Conservation (phyloP, 1,140 invertebrate species). For the Tetraneura akinire region DNA sequence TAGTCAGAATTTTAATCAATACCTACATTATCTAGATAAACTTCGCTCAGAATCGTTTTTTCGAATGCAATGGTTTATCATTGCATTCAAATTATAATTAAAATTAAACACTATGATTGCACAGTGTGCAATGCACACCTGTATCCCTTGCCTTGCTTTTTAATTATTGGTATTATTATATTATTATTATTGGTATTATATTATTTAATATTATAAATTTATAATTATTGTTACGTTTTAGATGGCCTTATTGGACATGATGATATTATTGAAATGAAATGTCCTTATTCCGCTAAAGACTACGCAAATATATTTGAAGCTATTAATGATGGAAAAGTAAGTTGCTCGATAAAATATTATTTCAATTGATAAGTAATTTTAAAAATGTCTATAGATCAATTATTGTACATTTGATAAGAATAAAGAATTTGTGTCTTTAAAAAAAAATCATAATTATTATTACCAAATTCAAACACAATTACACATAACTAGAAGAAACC, state of each 20-base stretch:
- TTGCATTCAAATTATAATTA: too few species aligned
- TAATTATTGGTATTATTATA: not conserved
- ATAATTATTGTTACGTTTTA: not conserved
- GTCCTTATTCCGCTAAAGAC: not conserved
- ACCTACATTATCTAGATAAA: too few species aligned
- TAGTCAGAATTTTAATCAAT: too few species aligned
- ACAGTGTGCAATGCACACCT: too few species aligned
- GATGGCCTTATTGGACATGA: not conserved
- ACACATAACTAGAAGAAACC: not conserved
- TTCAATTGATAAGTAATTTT: not conserved
- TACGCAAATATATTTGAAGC: not conserved
- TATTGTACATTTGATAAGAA: not conserved
- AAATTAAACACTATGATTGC: too few species aligned
- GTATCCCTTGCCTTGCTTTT: too few species aligned
- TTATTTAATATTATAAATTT: not conserved
- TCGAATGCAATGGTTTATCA: too few species aligned
- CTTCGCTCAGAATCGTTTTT: too few species aligned
- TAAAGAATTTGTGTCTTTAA: not conserved
- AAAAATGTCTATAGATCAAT: not conserved
- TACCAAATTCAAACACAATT: not conserved
- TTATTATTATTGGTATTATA: not conserved
- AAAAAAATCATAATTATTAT: not conserved
- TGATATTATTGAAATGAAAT: not conserved
- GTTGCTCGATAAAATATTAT: not conserved
- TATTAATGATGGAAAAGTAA: slow-evolving; percentile 4